Evolutionary conservation across 2,797 vertebrate genomes (phyloP).

Genomic region (Cirrhinus mrigala): DNA sequence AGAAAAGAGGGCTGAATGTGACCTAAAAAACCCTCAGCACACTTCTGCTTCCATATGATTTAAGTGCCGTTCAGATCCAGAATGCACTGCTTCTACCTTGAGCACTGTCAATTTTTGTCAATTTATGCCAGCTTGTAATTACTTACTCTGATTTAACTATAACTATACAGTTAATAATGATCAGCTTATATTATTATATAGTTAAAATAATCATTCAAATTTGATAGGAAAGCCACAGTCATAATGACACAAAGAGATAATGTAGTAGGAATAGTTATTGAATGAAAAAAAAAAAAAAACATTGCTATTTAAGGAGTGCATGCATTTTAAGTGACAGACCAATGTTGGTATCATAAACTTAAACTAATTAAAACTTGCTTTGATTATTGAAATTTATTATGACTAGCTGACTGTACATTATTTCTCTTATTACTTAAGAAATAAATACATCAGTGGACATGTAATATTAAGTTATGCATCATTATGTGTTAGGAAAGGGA

Average conservation of each 20-base stretch:
- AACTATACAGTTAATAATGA: background rate
- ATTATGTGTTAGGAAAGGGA: background rate
- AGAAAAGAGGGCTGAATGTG: constrained; percentile 44
- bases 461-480: background rate
- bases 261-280: background rate
- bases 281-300: background rate
- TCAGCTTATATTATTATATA: no score
- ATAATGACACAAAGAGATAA: background rate
- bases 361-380: background rate
- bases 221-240: background rate
- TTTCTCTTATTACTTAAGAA: background rate
- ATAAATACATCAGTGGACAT: background rate
- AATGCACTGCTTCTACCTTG: background rate
- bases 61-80: background rate
- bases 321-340: background rate
- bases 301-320: no score
- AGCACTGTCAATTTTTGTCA: background rate
- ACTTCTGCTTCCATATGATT: background rate
- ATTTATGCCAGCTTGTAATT: background rate
- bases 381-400: background rate
- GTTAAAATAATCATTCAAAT: background rate
- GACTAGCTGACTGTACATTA: background rate
- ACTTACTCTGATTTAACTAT: background rate
- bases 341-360: background rate
- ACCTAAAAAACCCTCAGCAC: constrained; percentile 37